Evolutionary conservation across 2,888 invertebrate genomes (phyloP), one percentile per base, ranked within the genome.

Genomic region (Nephrocerus scutellatus): DNA sequence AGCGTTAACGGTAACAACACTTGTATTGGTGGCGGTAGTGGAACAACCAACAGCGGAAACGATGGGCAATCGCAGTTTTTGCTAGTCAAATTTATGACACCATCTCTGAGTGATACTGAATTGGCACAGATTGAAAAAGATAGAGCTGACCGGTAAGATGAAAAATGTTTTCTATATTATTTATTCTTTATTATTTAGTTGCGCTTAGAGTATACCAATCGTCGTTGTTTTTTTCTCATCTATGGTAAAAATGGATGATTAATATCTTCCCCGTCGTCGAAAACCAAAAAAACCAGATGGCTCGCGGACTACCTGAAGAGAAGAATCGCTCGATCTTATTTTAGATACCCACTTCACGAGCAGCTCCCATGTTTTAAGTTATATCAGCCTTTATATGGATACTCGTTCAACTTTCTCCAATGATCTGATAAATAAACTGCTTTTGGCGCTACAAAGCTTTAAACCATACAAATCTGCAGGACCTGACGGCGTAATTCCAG

Each of bases 91-190:
- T 74, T 72, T 52, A 71, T 73, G 64, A 71, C 73, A 56, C 70
- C 72, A 62, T 61, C 67, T 60, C 57, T 75, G 59, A 59, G 69
- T 56, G 71, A 74, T 55, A 60, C 63, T 36, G 73, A 74, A 56
- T 71, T 74, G 56, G 70, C 73, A 48, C 68, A 69, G 36, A 59
- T 70, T 40, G 77, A 77, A 52, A 68, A 73, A 52, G 72, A 74
- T 53, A 72, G 76, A 44, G 75, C 76, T 45, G 79, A 81, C 65
- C 61, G 68, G 69, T 69, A 52, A 49, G 53, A 44, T 5, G 5
- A 6, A 32, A 16, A 8, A 35, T 9, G 21, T 10, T 10, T 16
- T 5, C 15, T 13, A 14, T n/a, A 6, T 35, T 7, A 6, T 22
- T 2, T 2, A 16, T 19, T 8, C 22, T 25, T 10, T 21, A 7